A percentile compares a stretch with the other conserved stretches of the same genome.
phyloP scores from a whole-genome alignment of 2,888 invertebrate genomes.

The Synanthedon andrenaeformis region DNA sequence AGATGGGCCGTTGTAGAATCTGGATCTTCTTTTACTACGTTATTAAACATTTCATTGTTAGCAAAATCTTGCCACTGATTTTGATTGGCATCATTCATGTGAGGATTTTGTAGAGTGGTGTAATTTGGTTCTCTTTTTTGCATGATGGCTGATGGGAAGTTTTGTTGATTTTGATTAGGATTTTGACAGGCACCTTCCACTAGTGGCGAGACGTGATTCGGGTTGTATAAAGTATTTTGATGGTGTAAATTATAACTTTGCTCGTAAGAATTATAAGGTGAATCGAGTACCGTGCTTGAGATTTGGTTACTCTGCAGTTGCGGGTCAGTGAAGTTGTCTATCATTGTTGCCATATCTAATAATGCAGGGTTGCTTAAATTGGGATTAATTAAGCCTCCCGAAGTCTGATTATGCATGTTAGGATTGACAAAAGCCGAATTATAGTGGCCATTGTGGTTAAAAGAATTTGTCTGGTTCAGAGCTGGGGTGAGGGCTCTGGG shows the following conservation, averaged over 20 bases:
- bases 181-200: slow-evolving; percentile 56
- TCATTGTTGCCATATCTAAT: slow-evolving; percentile 81
- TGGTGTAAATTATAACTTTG: slow-evolving; percentile 76
- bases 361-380: slow-evolving; percentile 69
- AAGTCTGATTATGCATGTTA: slow-evolving; percentile 49
- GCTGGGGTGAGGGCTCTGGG: slow-evolving; percentile 52
- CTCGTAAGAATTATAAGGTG: slow-evolving; percentile 73
- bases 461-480: slow-evolving; percentile 30
- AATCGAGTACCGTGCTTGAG: slow-evolving; percentile 85
- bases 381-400: slow-evolving; percentile 56
- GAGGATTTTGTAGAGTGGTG: slow-evolving; percentile 18
- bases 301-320: slow-evolving; percentile 88
- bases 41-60: slow-evolving; percentile 53
- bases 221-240: slow-evolving; percentile 72
- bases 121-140: slow-evolving; percentile 53
- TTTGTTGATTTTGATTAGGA: slow-evolving; percentile 48
- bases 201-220: slow-evolving; percentile 65
- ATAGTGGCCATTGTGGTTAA: slow-evolving; percentile 47
- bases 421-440: slow-evolving; percentile 62
- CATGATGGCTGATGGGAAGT: slow-evolving; percentile 42
- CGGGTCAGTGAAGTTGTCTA: slow-evolving; percentile 80
- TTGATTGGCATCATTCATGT: slow-evolving; percentile 26
- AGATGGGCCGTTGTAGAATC: slow-evolving; percentile 78
- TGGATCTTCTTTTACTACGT: slow-evolving; percentile 78
- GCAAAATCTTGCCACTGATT: slow-evolving; percentile 62